Evolutionary conservation across 1,140 invertebrate species (phyloP).

Genomic region (Druon quercuslanigerum): DNA sequence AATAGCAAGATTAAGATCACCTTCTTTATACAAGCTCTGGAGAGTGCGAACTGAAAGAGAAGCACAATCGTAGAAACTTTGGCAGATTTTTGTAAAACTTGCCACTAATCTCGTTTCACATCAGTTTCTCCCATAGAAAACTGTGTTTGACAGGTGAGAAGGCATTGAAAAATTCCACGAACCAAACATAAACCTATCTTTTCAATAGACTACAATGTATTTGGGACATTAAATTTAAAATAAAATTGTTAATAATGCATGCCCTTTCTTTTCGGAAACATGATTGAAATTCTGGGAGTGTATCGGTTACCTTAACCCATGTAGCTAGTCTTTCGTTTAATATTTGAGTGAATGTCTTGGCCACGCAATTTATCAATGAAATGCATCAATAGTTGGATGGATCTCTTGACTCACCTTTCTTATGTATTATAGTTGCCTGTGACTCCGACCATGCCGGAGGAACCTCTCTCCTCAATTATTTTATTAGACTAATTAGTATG

Average conservation of each 20-base stretch:
- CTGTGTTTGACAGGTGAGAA: conserved; percentile 1
- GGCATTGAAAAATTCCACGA: not conserved
- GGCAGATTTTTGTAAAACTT: not conserved
- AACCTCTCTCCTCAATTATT: conserved; percentile 14
- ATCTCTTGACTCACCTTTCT: conserved; percentile 30
- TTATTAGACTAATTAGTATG: conserved; percentile 15
- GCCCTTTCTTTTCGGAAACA: conserved; percentile 1
- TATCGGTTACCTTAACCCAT: not conserved
- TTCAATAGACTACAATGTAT: not conserved
- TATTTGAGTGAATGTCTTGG: conserved; percentile 33
- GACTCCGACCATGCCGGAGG: conserved; percentile 4
- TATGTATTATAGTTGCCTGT: conserved; percentile 21
- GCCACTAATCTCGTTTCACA: not conserved
- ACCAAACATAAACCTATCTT: not conserved
- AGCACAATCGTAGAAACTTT: not conserved
- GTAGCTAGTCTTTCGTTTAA: not conserved
- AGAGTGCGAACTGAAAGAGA: not conserved
- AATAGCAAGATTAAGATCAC: not conserved
- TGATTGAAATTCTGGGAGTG: not conserved
- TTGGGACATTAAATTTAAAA: not conserved
- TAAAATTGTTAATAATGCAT: conserved; percentile 1
- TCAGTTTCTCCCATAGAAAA: not conserved
- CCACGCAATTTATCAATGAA: conserved; percentile 18
- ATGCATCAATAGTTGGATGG: conserved; percentile 19
- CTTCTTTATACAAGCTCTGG: no score